A percentile compares a stretch with the other conserved stretches of the same genome.
phyloP scores from a whole-genome alignment of 2,797 vertebrate genomes.

The Pithecia hirsuta region DNA sequence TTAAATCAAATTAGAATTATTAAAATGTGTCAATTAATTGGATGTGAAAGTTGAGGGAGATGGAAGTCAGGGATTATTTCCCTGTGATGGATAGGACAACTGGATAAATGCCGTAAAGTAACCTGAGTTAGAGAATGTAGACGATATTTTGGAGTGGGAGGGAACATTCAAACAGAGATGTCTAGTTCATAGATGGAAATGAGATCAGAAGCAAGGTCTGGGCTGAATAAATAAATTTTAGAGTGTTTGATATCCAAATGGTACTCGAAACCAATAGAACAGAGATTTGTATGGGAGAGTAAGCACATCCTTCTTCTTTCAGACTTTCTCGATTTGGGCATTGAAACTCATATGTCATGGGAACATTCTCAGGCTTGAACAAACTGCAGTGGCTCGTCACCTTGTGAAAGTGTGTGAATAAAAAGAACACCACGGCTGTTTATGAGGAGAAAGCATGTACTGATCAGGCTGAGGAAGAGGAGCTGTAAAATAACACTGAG shows the following conservation, averaged over 20 bases:
- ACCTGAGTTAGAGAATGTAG: neutral
- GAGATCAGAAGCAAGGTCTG: neutral
- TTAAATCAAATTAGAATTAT: neutral
- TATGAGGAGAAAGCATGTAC: no score
- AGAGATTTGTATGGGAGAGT: neutral
- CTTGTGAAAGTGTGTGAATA: neutral
- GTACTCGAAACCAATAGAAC: neutral
- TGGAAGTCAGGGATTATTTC: neutral
- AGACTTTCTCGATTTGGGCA: neutral
- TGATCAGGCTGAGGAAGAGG: neutral
- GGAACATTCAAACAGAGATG: neutral
- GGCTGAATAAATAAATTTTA: neutral
- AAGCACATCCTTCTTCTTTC: neutral
- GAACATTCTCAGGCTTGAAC: neutral
- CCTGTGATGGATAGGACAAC: neutral
- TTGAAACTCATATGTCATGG: neutral
- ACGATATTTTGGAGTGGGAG: neutral
- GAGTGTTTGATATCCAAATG: neutral
- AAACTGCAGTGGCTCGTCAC: fast-evolving
- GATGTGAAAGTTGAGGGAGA: neutral
- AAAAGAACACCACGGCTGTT: neutral
- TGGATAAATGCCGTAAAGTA: neutral
- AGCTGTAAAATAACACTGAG: neutral
- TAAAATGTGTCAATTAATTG: neutral
- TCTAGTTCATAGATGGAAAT: neutral